These are phyloP conservation scores for Lasioglossum baleicum DNA, from an alignment of 1,140 invertebrate species.

Conservation along the genomic window DNA sequence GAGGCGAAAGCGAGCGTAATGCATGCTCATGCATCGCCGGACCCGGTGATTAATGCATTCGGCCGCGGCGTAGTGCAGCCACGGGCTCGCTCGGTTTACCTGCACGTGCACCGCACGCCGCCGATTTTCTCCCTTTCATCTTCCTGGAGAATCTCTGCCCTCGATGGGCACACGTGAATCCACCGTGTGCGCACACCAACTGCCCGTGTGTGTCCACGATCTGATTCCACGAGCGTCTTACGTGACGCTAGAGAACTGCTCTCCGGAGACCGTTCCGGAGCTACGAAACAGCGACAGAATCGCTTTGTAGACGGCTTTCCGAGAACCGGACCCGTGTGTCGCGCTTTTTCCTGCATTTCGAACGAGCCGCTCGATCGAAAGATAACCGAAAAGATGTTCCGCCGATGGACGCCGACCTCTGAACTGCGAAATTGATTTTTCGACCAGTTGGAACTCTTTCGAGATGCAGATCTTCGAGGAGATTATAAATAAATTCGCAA, in stretches of 20 bases:
- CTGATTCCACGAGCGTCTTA: conserved; percentile 65
- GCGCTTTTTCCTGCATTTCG: conserved; percentile 13
- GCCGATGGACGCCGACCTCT: too few relatives aligned
- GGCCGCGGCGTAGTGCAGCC: conserved; percentile 57
- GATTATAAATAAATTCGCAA: too few relatives aligned
- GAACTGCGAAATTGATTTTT: too few relatives aligned
- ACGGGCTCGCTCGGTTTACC: conserved; percentile 49
- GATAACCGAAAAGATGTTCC: too few relatives aligned
- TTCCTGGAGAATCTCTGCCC: conserved; percentile 62
- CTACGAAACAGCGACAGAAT: conserved; percentile 47
- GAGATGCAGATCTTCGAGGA: too few relatives aligned
- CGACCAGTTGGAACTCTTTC: too few relatives aligned
- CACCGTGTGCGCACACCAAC: too few relatives aligned
- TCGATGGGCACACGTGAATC: neutral
- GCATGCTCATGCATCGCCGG: conserved; percentile 49
- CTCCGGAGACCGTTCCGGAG: conserved; percentile 48
- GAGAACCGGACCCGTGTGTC: conserved; percentile 27
- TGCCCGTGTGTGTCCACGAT: conserved; percentile 20
- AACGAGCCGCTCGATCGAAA: neutral
- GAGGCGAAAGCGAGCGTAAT: conserved; percentile 46
- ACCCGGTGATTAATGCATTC: conserved; percentile 68
- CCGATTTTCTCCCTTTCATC: conserved; percentile 74
- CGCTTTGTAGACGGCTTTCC: conserved; percentile 47
- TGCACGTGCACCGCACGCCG: conserved; percentile 68
- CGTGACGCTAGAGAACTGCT: conserved; percentile 65